Percentiles rank a stretch among this genome's conserved stretches.
Evolutionary conservation across 2,888 invertebrate species (phyloP).

Genomic region (Polyommatus iphigenia): DNA sequence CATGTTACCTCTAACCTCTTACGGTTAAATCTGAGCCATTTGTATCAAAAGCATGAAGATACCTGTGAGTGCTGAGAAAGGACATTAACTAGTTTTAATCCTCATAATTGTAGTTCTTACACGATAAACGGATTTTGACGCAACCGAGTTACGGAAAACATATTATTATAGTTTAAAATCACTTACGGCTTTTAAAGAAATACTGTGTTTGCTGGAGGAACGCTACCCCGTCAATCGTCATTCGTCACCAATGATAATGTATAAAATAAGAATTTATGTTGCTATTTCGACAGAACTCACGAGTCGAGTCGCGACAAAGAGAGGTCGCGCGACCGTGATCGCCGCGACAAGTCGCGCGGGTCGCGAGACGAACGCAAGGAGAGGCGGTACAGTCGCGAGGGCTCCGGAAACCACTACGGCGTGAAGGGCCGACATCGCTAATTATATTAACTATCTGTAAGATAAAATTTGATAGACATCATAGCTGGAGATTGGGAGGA

Average conservation of each 20-base stretch:
- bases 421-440: constrained; percentile 67
- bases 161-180: too few species aligned
- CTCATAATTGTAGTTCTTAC: too few species aligned
- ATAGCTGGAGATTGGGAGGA: not conserved
- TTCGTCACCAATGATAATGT: too few species aligned
- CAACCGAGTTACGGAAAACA: too few species aligned
- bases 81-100: too few species aligned
- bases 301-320: constrained; percentile 62
- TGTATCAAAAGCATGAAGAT: too few species aligned
- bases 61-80: too few species aligned
- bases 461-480: not conserved
- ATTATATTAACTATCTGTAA: not conserved
- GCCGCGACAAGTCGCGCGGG: constrained; percentile 61
- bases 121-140: too few species aligned
- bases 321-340: constrained; percentile 62
- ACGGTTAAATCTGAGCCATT: not conserved
- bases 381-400: constrained; percentile 70
- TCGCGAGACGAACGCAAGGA: constrained; percentile 59
- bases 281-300: constrained; percentile 47
- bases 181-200: too few species aligned
- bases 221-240: too few species aligned
- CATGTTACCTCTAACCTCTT: not conserved
- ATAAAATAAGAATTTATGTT: constrained; percentile 25
- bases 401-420: constrained; percentile 56
- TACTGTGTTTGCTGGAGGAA: too few species aligned